phyloP scores from a whole-genome alignment of 2,797 vertebrate species.

The Manis pentadactyla region DNA sequence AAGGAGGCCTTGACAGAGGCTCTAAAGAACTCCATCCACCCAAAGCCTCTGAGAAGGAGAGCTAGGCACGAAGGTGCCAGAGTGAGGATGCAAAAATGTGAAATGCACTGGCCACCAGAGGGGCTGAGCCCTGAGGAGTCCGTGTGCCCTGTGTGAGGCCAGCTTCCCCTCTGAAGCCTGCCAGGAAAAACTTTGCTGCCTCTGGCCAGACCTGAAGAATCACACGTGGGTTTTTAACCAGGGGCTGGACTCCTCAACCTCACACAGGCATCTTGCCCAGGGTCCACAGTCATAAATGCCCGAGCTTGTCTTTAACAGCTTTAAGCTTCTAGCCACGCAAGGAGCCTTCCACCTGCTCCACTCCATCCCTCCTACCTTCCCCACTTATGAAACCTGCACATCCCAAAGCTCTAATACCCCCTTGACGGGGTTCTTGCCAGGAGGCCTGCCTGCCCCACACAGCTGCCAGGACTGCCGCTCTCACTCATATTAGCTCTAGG shows the following conservation, averaged over 20 bases:
- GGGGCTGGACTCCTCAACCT: not conserved
- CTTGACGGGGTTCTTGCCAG: accelerated
- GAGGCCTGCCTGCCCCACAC: not conserved
- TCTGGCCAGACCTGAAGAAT: not conserved
- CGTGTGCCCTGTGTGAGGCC: too few relatives aligned
- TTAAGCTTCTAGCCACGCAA: accelerated
- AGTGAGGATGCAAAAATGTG: too few relatives aligned
- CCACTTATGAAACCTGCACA: accelerated
- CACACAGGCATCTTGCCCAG: accelerated
- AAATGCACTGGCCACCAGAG: not conserved
- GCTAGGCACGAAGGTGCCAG: accelerated
- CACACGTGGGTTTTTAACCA: not conserved
- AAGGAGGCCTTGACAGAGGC: not conserved
- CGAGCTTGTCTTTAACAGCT: not conserved
- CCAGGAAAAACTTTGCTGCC: not conserved
- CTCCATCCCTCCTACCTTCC: not conserved
- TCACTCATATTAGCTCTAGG: not conserved
- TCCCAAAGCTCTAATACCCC: accelerated
- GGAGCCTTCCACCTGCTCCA: not conserved
- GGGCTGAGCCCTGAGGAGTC: too few relatives aligned
- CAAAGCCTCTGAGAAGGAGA: too few relatives aligned
- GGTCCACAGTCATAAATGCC: not conserved
- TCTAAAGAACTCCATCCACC: accelerated
- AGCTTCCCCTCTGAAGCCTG: not conserved
- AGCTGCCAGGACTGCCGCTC: not conserved